Evolutionary conservation across 2,113 vertebrate genomes (phyloP).

Genomic region (Panurus biarmicus): DNA sequence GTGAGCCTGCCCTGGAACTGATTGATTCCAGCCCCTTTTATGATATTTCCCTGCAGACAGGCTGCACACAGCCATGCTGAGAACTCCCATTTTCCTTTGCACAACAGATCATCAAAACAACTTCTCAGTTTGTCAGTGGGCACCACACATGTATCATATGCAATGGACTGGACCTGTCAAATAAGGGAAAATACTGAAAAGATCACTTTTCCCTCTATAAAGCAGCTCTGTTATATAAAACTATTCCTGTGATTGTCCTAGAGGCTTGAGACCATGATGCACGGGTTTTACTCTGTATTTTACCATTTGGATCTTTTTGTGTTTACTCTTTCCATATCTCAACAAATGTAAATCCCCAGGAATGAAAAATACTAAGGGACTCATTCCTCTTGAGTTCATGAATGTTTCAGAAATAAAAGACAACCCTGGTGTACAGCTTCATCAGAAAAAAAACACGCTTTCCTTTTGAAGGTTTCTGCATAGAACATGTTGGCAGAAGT

Average conservation of each 20-base stretch:
- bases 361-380: background rate
- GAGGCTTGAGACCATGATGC: background rate
- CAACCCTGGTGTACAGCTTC: background rate
- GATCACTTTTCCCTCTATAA: background rate
- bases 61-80: background rate
- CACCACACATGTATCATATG: background rate
- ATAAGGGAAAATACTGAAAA: background rate
- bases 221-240: background rate
- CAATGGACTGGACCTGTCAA: background rate
- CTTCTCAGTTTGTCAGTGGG: background rate
- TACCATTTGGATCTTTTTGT: background rate
- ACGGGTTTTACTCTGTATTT: background rate
- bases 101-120: conserved; percentile 4
- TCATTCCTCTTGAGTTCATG: background rate
- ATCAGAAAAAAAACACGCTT: background rate
- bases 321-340: background rate
- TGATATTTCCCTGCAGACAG: background rate
- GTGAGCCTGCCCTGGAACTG: background rate
- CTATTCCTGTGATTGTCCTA: background rate
- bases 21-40: background rate
- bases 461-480: conserved; percentile 7
- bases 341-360: background rate
- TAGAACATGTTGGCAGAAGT: background rate
- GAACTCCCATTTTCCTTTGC: background rate
- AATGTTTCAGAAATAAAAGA: background rate